Evolutionary conservation across 2,797 vertebrate genomes (phyloP).

Genomic region (Taeniopygia guttata): DNA sequence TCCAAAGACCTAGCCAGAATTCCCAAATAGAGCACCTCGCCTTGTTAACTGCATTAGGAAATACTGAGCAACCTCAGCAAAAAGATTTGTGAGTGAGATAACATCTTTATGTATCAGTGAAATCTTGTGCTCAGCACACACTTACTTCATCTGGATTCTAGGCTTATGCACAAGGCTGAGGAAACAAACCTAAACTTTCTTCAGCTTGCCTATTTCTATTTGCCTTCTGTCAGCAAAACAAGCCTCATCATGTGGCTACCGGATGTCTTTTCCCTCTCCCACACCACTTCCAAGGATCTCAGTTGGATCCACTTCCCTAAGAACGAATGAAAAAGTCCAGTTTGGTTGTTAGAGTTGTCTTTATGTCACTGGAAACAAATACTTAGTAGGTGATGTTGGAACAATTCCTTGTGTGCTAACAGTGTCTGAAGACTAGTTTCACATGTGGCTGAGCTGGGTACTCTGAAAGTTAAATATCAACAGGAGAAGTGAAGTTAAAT

Average conservation of each 20-base stretch:
- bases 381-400: background rate
- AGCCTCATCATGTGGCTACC: constrained; percentile 5
- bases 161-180: constrained; percentile 43
- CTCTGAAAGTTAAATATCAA: background rate
- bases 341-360: background rate
- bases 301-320: background rate
- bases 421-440: background rate
- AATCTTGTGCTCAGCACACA: background rate
- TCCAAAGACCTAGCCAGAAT: background rate
- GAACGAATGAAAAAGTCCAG: background rate
- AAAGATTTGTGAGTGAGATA: constrained; percentile 25
- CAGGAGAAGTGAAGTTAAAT: background rate
- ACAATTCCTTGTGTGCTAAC: background rate
- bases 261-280: constrained; percentile 12
- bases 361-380: background rate
- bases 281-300: constrained; percentile 6
- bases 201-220: constrained; percentile 24
- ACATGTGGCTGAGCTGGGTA: background rate
- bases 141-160: constrained; percentile 51
- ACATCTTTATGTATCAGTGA: constrained; percentile 15
- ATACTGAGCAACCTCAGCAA: constrained; percentile 6
- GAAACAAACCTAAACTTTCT: constrained; percentile 53
- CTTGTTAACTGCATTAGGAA: constrained; percentile 7
- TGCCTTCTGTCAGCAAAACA: constrained; percentile 37
- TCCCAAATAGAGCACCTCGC: background rate